phyloP scores from a whole-genome alignment of 2,888 invertebrate species.

The Imbricaverruca yamaguchii region DNA sequence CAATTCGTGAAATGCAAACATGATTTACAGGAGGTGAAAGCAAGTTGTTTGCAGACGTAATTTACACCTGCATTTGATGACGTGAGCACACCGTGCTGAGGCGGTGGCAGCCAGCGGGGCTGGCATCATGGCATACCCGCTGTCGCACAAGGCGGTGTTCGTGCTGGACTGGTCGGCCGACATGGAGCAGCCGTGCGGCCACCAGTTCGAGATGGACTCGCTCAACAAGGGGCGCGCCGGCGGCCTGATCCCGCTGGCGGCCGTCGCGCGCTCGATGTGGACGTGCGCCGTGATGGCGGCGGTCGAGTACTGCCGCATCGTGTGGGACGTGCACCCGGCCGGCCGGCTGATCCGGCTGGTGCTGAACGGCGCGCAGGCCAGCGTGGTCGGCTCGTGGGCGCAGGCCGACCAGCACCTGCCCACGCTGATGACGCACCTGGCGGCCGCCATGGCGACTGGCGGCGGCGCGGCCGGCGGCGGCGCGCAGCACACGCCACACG shows the following conservation, averaged over 20 bases:
- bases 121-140: slow-evolving; percentile 55
- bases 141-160: slow-evolving; percentile 91
- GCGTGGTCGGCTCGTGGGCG: neutral
- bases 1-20: no score
- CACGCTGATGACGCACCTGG: neutral
- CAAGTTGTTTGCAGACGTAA: no score
- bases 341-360: slow-evolving; percentile 72
- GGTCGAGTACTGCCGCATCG: slow-evolving; percentile 86
- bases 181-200: slow-evolving; percentile 76
- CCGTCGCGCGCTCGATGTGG: slow-evolving; percentile 61
- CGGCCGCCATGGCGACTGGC: neutral
- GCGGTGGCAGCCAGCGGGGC: no score
- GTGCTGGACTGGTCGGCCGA: slow-evolving; percentile 89
- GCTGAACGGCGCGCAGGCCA: neutral
- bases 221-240: slow-evolving; percentile 53
- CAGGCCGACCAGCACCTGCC: neutral
- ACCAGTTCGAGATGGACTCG: slow-evolving; percentile 73
- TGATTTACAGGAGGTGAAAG: no score
- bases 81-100: no score
- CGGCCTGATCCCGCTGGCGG: slow-evolving; percentile 38
- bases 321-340: slow-evolving; percentile 92
- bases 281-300: slow-evolving; percentile 92
- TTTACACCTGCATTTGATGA: no score
- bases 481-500: neutral
- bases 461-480: no score